These are phyloP conservation scores for Oophaga sylvatica DNA, from an alignment of 2,797 vertebrate species.

Conservation along the genomic window DNA sequence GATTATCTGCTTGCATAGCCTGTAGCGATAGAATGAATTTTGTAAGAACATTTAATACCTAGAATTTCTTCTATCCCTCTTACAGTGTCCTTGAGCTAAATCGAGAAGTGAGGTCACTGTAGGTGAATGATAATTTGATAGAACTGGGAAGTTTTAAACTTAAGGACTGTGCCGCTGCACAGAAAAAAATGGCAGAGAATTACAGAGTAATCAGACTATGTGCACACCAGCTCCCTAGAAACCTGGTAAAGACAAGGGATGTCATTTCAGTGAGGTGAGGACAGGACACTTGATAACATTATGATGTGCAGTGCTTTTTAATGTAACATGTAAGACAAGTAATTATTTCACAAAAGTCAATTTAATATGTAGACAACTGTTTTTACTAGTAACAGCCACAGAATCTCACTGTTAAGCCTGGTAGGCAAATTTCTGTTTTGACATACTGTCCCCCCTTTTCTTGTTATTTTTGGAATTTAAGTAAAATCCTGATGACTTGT, in stretches of 20 bases:
- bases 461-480: not conserved
- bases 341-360: slow-evolving; percentile 6
- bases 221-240: not conserved
- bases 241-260: not conserved
- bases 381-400: not conserved
- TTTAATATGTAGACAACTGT: slow-evolving; percentile 3
- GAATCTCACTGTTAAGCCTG: not conserved
- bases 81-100: slow-evolving; percentile 5
- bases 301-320: not conserved
- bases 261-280: not conserved
- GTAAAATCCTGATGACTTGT: not conserved
- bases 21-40: not conserved
- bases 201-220: not conserved
- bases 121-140: slow-evolving; percentile 3
- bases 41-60: not conserved
- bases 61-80: not conserved
- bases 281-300: not conserved
- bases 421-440: slow-evolving; percentile 21
- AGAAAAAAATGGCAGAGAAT: not conserved
- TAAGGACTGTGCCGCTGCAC: not conserved
- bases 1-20: not conserved
- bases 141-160: slow-evolving; percentile 4
- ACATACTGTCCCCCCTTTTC: not conserved
- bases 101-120: slow-evolving; percentile 3
- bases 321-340: not conserved